Percentiles rank a stretch among this genome's conserved stretches.
phyloP scores from a whole-genome alignment of 2,888 invertebrate genomes.

The Habrosyne pyritoides region DNA sequence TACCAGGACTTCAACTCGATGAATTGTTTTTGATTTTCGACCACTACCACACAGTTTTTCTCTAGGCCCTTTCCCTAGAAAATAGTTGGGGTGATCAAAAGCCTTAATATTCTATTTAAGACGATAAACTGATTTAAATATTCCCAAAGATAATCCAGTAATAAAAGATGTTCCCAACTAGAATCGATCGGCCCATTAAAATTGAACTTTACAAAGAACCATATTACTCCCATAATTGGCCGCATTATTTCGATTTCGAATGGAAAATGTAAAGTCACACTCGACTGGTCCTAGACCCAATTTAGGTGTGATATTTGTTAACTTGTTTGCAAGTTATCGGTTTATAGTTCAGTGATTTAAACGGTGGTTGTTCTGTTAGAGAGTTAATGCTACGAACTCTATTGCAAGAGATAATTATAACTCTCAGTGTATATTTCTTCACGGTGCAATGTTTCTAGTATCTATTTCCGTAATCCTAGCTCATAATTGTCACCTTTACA shows the following conservation, averaged over 20 bases:
- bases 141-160: no score
- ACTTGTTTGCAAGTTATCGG: conserved; percentile 21
- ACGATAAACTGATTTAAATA: no score
- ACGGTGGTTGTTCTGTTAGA: conserved; percentile 20
- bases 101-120: no score
- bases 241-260: conserved; percentile 16
- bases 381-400: conserved; percentile 11
- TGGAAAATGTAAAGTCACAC: conserved; percentile 20
- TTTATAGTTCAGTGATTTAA: conserved; percentile 36
- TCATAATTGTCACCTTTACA: not conserved
- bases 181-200: not conserved
- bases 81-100: no score
- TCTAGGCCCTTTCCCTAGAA: no score
- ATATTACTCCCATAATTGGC: conserved; percentile 5
- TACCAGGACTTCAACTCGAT: no score
- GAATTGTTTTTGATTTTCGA: no score
- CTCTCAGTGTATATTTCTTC: not conserved
- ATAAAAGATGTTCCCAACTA: no score
- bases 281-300: conserved; percentile 12
- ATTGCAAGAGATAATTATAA: not conserved
- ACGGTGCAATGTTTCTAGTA: not conserved
- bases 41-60: no score
- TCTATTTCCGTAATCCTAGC: not conserved
- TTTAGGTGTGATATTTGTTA: conserved; percentile 14
- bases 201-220: conserved; percentile 5